These are phyloP conservation scores for Odocoileus hemionus DNA, from an alignment of 2,113 vertebrate genomes.

Conservation along the genomic window DNA sequence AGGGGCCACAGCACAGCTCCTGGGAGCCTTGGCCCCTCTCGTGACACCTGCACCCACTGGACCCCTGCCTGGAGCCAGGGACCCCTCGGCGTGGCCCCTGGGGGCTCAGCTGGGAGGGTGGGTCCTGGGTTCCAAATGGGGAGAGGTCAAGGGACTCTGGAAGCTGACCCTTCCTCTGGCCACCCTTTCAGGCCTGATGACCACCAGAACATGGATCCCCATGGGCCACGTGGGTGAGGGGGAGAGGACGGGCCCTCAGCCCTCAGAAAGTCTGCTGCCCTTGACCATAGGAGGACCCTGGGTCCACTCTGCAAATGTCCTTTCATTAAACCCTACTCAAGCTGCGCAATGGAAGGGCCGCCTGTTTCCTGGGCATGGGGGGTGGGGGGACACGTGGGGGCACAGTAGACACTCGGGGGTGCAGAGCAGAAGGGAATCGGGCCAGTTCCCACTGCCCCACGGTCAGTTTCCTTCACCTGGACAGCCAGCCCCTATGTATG, in stretches of 20 bases:
- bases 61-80: not conserved
- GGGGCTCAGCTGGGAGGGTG: not conserved
- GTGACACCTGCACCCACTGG: not conserved
- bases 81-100: not conserved
- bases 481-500: not conserved
- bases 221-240: not conserved
- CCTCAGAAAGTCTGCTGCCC: not conserved
- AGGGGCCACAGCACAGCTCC: not conserved
- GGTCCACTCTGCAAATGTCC: not conserved
- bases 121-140: not conserved
- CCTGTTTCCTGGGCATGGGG: not conserved
- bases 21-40: not conserved
- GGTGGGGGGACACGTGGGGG: accelerated
- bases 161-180: not conserved
- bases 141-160: not conserved
- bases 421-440: not conserved
- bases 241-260: accelerated
- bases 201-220: not conserved
- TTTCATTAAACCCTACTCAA: not conserved
- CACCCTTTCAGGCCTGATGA: not conserved
- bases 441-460: accelerated
- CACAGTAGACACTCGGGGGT: accelerated
- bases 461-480: not conserved
- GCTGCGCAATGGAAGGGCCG: accelerated
- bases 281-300: too few species aligned